Evolutionary conservation across 2,797 vertebrate species (phyloP).

Genomic region (Gallirallus australis): DNA sequence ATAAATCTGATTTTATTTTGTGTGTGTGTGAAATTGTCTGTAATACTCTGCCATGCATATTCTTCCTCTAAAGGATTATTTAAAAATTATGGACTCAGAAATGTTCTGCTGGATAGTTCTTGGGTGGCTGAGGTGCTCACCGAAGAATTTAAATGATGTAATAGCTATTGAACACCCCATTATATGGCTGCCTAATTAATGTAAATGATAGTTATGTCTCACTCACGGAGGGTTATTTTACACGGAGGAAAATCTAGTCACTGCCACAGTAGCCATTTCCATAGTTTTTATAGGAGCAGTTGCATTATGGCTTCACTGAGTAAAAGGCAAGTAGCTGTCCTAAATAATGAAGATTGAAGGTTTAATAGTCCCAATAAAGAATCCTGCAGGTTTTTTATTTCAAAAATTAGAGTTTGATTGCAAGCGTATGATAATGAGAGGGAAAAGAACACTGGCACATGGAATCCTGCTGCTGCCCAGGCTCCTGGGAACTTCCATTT

Average conservation of each 20-base stretch:
- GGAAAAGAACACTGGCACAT: not conserved
- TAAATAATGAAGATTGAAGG: slow-evolving; percentile 76
- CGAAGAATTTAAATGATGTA: slow-evolving; percentile 75
- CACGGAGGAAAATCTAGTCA: slow-evolving; percentile 67
- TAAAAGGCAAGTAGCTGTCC: slow-evolving; percentile 66
- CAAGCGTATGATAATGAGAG: slow-evolving; percentile 64
- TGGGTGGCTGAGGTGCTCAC: slow-evolving; percentile 51
- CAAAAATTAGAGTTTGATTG: slow-evolving; percentile 61
- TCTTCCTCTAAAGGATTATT: slow-evolving; percentile 61
- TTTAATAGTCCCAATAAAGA: slow-evolving; percentile 57
- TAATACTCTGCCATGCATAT: not conserved
- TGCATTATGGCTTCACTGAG: slow-evolving; percentile 68
- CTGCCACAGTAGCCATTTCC: slow-evolving; percentile 70
- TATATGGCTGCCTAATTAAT: slow-evolving; percentile 80
- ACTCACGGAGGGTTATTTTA: slow-evolving; percentile 67
- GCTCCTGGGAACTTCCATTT: slow-evolving; percentile 4
- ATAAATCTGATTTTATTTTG: not conserved
- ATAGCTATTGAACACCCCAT: slow-evolving; percentile 73
- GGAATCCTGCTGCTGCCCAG: not conserved
- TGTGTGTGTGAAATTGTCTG: not conserved
- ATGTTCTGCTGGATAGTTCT: slow-evolving; percentile 59
- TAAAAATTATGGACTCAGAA: slow-evolving; percentile 70
- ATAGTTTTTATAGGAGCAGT: slow-evolving; percentile 68
- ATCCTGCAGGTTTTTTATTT: slow-evolving; percentile 51
- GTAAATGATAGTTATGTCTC: slow-evolving; percentile 76